phyloP scores from a whole-genome alignment of 2,797 vertebrate species.

The Emys orbicularis region DNA sequence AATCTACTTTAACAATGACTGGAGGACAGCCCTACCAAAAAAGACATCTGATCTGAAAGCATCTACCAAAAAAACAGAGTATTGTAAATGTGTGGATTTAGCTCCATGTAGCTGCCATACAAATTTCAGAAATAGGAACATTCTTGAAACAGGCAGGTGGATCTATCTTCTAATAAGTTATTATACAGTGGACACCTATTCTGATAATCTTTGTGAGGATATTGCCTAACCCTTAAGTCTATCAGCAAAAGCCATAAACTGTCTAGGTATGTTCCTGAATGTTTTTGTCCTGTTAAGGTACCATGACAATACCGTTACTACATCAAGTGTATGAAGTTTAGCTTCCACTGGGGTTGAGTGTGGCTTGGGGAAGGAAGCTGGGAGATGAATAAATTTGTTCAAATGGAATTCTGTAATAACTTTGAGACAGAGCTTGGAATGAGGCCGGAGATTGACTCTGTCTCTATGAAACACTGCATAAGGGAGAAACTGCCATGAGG shows the following conservation, averaged over 20 bases:
- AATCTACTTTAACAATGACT: not conserved
- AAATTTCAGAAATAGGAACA: not conserved
- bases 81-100: not conserved
- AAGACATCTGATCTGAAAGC: not conserved
- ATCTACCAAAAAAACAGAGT: not conserved
- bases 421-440: not conserved
- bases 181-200: not conserved
- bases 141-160: not conserved
- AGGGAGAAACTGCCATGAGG: not conserved
- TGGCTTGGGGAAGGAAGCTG: not conserved
- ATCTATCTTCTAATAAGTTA: not conserved
- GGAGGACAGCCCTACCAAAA: not conserved
- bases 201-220: not conserved
- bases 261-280: not conserved
- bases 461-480: not conserved
- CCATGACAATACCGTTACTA: not conserved
- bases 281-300: not conserved
- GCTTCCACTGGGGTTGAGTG: not conserved
- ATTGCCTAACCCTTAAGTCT: not conserved
- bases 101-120: not conserved
- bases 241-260: not conserved
- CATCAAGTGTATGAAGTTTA: not conserved
- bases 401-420: not conserved
- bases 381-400: not conserved
- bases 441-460: not conserved